Base-by-base conservation (phyloP, 2,797 vertebrate genomes). In the Peromyscus melanophrys region DNA sequence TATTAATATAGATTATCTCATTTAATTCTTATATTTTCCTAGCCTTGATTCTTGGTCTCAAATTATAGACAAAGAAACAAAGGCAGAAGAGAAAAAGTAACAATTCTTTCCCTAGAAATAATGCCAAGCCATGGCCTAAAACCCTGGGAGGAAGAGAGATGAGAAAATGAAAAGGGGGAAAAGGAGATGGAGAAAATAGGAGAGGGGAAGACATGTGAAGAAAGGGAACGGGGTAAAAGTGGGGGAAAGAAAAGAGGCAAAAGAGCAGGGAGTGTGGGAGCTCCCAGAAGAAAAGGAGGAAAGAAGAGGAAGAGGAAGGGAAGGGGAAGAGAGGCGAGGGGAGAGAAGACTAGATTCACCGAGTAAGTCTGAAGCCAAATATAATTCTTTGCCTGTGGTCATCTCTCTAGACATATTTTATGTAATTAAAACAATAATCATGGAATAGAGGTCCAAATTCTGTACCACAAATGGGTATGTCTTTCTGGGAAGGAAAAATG, bases 201-300 rank as follows among this genome's bases (percentile, higher is more conserved):
- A 49, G 6, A 63, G 4, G 34, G 40, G 37, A 14, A 10, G 3
- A 9, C 75, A 27, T 8, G 0, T 9, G 6, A 10, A 21, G 25
- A 34, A 46, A 21, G 3, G 6, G 6, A 9, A 25, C 5, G 0
- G 0, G 7, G 1, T 19, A 52, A 55, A 13, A 19, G 0, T 37
- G 43, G 12, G 1, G 2, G 27, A 3, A 29, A 49, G 11, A 12
- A 1, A 21, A 57, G 19, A 49, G 14, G 27, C 52, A 34, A 69
- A 25, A 25, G 81, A 19, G 13, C 14, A 77, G 65, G 46, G n/a
- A 21, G 52, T 7, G 31, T 29, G 11, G 57, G 8, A 63, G 11
- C 17, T n/a, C n/a, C 6, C 4, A 10, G 3, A 9, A n/a, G 40
- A 37, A 34, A 14, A 25, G 8, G 1, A 21, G 2, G 8, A 0